These are phyloP conservation scores for Palaemon carinicauda DNA, from an alignment of 1,140 invertebrate genomes.

Conservation along the genomic window DNA sequence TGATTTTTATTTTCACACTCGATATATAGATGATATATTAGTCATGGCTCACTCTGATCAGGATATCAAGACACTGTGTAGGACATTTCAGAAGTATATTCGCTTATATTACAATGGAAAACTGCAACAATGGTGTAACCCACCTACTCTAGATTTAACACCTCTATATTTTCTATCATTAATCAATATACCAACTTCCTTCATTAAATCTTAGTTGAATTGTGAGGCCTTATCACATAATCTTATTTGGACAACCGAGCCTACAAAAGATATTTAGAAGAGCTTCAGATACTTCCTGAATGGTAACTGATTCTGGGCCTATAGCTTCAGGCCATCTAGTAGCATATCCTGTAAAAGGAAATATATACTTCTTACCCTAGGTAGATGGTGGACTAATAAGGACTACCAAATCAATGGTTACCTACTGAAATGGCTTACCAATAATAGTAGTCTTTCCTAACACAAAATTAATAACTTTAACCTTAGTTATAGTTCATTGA, in stretches of 20 bases:
- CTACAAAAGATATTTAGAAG: not conserved
- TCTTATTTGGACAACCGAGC: conserved; percentile 8
- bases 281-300: not conserved
- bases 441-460: not conserved
- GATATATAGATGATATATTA: no score
- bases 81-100: no score
- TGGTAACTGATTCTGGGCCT: not conserved
- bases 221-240: not conserved
- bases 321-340: conserved; percentile 9
- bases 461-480: not conserved
- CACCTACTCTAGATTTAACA: no score
- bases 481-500: not conserved
- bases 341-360: not conserved
- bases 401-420: not conserved
- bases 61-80: no score
- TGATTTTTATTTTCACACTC: no score
- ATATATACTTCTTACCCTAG: not conserved
- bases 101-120: no score
- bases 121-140: no score
- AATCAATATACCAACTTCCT: not conserved
- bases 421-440: not conserved
- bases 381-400: not conserved
- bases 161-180: not conserved
- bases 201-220: not conserved
- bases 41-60: no score